phyloP scores from a whole-genome alignment of 2,797 vertebrate species.

The Danio kyathit region DNA sequence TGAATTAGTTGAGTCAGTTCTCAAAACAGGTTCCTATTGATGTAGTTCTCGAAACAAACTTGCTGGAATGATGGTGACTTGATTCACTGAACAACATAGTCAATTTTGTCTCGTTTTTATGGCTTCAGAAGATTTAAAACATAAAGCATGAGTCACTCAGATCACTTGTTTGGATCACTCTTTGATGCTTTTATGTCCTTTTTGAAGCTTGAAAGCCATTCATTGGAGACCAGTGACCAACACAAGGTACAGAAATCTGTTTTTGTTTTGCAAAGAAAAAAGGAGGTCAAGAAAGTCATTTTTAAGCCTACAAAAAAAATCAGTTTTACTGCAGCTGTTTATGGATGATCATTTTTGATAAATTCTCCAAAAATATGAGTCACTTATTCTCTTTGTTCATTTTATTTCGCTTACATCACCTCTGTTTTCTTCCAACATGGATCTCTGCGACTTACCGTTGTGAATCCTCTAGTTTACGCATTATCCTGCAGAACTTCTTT shows the following conservation, averaged over 20 bases:
- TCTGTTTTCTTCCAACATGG: slow-evolving; percentile 26
- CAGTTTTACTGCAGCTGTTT: slow-evolving; percentile 21
- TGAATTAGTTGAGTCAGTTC: not conserved
- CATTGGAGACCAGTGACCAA: not conserved
- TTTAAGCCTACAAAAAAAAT: not conserved
- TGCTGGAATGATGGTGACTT: too few relatives aligned
- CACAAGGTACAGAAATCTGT: not conserved
- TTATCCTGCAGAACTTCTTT: slow-evolving; percentile 49
- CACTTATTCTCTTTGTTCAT: slow-evolving; percentile 18
- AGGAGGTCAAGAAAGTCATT: not conserved
- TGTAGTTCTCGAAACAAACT: not conserved
- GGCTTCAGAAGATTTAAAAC: not conserved
- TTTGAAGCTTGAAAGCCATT: not conserved
- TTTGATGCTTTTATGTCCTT: not conserved
- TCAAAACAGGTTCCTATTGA: not conserved
- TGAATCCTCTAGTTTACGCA: slow-evolving; percentile 2
- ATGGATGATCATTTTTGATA: not conserved
- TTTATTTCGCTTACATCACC: slow-evolving; percentile 31
- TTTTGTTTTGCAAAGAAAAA: not conserved
- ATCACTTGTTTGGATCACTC: not conserved
- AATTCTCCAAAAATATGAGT: slow-evolving; percentile 37
- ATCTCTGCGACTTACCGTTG: not conserved
- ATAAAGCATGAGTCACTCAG: not conserved
- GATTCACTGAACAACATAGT: not conserved
- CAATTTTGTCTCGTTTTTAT: not conserved